Evolutionary conservation across 2,797 vertebrate species (phyloP).

Genomic region (Pseudopleuronectes americanus): DNA sequence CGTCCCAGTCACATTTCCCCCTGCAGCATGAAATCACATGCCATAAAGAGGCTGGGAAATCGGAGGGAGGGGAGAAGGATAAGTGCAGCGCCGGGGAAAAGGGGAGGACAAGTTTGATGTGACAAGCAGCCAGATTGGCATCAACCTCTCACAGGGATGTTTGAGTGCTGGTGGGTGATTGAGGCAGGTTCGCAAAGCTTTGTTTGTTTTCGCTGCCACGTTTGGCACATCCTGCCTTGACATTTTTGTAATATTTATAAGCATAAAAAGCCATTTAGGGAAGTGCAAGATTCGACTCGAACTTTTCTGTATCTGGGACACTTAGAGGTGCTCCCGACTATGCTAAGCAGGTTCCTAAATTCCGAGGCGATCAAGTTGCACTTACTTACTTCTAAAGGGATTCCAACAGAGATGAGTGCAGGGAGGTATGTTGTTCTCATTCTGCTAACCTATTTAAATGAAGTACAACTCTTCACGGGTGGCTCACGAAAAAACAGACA

Average conservation of each 20-base stretch:
- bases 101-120: conserved; percentile 54
- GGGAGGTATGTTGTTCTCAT: conserved; percentile 61
- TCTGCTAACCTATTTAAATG: conserved; percentile 73
- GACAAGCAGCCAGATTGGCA: conserved; percentile 64
- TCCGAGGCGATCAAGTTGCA: conserved; percentile 36
- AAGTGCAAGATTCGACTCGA: conserved; percentile 22
- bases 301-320: conserved; percentile 18
- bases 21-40: conserved; percentile 56
- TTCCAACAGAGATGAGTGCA: conserved; percentile 60
- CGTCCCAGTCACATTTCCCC: conserved; percentile 38
- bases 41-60: conserved; percentile 43
- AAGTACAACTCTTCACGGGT: conserved; percentile 68
- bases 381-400: conserved; percentile 39
- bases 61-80: conserved; percentile 13
- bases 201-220: conserved; percentile 34
- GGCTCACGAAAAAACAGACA: conserved; percentile 73
- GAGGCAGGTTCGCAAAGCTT: conserved; percentile 40
- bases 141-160: conserved; percentile 64
- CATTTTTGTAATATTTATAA: conserved; percentile 14
- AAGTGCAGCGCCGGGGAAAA: conserved; percentile 34
- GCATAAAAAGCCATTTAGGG: conserved; percentile 43
- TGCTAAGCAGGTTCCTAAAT: conserved; percentile 26
- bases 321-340: conserved; percentile 7
- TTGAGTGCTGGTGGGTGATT: conserved; percentile 67
- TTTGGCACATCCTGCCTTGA: neutral